Evolutionary conservation across 1,140 invertebrate species (phyloP).

Genomic region (Micrasema longulum): DNA sequence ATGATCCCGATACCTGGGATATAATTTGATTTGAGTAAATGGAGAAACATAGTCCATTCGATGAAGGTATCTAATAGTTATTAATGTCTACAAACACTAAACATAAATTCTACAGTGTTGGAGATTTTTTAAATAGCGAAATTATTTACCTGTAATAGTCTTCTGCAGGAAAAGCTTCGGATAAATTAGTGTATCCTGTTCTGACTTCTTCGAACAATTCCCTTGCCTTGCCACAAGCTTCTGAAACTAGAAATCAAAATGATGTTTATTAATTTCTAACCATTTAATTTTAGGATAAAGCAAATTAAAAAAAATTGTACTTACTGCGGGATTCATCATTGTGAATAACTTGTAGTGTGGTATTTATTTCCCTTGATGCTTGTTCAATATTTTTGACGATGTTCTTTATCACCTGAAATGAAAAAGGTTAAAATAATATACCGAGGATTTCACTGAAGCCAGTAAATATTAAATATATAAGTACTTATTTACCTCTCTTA

Average conservation of each 20-base stretch:
- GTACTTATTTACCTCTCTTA: slow-evolving; percentile 42
- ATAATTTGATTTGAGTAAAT: too few relatives aligned
- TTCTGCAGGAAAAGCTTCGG: slow-evolving; percentile 37
- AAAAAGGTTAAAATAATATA: slow-evolving; percentile 28
- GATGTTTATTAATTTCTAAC: background rate
- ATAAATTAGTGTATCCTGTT: slow-evolving; percentile 31
- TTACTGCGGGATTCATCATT: slow-evolving; percentile 42
- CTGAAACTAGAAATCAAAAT: slow-evolving; percentile 25
- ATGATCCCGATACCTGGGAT: slow-evolving; percentile 85
- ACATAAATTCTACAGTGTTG: too few relatives aligned
- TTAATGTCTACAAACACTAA: too few relatives aligned
- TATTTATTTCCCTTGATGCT: slow-evolving; percentile 39
- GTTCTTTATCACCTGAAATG: slow-evolving; percentile 47
- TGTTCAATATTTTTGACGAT: slow-evolving; percentile 44
- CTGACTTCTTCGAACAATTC: slow-evolving; percentile 43
- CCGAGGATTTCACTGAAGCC: background rate
- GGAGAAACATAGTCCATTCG: too few relatives aligned
- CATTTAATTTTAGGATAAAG: background rate
- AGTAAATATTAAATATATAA: background rate
- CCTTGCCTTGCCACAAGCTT: slow-evolving; percentile 41
- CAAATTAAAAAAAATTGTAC: background rate
- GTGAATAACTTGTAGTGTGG: slow-evolving; percentile 46
- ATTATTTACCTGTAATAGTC: slow-evolving; percentile 49
- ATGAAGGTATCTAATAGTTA: too few relatives aligned
- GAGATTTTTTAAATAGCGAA: too few relatives aligned